Evolutionary conservation across 1,140 invertebrate genomes (phyloP).

Genomic region (Listronotus oregonensis): DNA sequence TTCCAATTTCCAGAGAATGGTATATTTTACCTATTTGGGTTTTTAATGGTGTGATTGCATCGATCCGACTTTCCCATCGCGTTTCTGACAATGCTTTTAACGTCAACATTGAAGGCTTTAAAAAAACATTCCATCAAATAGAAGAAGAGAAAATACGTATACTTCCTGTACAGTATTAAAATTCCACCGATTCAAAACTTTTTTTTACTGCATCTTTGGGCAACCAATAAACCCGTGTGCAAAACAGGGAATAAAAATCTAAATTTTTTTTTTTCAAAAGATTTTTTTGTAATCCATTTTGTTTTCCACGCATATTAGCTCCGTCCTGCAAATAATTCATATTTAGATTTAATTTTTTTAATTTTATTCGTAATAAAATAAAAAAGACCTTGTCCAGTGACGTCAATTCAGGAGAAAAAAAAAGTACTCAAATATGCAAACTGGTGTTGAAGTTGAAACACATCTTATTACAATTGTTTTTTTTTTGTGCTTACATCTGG

Average conservation of each 20-base stretch:
- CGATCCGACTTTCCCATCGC: conserved; percentile 23
- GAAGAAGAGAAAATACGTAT: conserved; percentile 20
- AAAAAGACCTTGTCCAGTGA: conserved; percentile 6
- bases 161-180: conserved; percentile 21
- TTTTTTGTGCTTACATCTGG: conserved; percentile 5
- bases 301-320: too few species aligned
- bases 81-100: conserved; percentile 18
- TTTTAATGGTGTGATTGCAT: conserved; percentile 5
- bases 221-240: conserved; percentile 19
- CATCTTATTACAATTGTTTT: conserved; percentile 9
- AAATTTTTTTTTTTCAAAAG: not conserved
- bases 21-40: too few species aligned
- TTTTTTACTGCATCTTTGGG: conserved; percentile 20
- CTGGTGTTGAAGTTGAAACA: conserved; percentile 6
- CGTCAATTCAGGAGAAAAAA: conserved; percentile 2
- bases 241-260: conserved; percentile 8
- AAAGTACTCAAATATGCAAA: conserved; percentile 5
- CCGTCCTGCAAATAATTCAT: too few species aligned
- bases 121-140: conserved; percentile 12
- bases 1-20: conserved; percentile 4
- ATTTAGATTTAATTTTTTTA: not conserved
- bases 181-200: conserved; percentile 4
- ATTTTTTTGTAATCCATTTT: conserved; percentile 16
- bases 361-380: conserved; percentile 1
- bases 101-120: conserved; percentile 3